phyloP scores from a whole-genome alignment of 2,888 invertebrate genomes.

The Hermaeophaga mercurialis region DNA sequence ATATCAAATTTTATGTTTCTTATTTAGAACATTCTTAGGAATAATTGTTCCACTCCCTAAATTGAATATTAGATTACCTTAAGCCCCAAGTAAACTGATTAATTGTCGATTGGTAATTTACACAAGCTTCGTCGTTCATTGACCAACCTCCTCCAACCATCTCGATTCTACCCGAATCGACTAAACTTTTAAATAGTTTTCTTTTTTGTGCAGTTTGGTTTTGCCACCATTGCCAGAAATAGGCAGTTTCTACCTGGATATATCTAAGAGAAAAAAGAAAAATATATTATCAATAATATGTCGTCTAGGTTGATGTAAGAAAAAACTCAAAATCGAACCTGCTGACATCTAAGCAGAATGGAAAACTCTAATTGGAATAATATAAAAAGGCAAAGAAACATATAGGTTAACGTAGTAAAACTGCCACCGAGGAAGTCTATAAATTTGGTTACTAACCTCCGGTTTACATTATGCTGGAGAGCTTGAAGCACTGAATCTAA shows the following conservation, averaged over 20 bases:
- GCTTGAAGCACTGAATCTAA: conserved; percentile 80
- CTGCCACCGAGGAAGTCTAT: no score
- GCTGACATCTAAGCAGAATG: neutral
- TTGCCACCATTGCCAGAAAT: conserved; percentile 82
- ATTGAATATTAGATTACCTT: no score
- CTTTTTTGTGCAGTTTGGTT: conserved; percentile 64
- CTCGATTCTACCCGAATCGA: conserved; percentile 66
- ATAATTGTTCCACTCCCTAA: no score
- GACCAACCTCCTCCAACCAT: conserved; percentile 67
- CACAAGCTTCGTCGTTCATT: conserved; percentile 68
- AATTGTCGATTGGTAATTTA: conserved; percentile 71
- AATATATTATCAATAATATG: neutral
- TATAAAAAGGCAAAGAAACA: no score
- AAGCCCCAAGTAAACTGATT: conserved; percentile 75
- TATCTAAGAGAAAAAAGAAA: conserved; percentile 63
- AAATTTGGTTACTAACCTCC: conserved; percentile 65
- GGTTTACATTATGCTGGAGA: conserved; percentile 68
- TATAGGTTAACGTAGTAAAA: no score
- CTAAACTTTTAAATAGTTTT: conserved; percentile 62
- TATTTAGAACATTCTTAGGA: no score
- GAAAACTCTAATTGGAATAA: no score
- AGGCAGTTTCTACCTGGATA: conserved; percentile 81
- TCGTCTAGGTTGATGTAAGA: neutral
- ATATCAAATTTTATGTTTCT: neutral
- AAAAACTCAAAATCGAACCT: neutral